Evolutionary conservation across 2,797 vertebrate species (phyloP).

Genomic region (Chrosomus eos): DNA sequence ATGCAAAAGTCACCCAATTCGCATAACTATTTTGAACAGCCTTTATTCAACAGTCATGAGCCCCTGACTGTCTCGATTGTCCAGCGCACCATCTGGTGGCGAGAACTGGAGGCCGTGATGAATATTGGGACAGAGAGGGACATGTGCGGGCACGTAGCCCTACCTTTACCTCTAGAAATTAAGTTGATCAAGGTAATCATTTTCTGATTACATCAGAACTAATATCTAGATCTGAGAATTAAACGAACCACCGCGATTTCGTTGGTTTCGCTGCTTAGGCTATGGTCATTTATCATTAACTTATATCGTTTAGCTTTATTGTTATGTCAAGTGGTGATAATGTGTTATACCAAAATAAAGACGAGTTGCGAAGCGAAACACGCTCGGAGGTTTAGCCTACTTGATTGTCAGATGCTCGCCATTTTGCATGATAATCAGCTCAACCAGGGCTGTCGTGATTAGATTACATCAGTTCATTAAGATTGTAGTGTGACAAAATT

Average conservation of each 20-base stretch:
- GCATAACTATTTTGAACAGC: neutral
- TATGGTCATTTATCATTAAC: neutral
- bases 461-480: slow-evolving; percentile 26
- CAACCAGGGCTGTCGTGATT: slow-evolving; percentile 5
- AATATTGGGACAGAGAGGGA: neutral
- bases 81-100: slow-evolving; percentile 13
- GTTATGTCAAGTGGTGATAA: neutral
- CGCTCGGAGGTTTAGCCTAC: neutral
- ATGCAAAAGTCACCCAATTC: neutral
- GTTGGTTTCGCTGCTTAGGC: slow-evolving; percentile 19
- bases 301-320: neutral
- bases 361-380: slow-evolving; percentile 7
- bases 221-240: neutral
- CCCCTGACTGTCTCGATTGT: neutral
- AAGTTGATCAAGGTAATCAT: neutral
- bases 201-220: slow-evolving; percentile 23
- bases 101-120: neutral
- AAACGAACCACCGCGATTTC: neutral
- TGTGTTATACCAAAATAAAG: slow-evolving; percentile 9
- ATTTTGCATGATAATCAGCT: slow-evolving; percentile 13
- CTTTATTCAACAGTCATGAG: neutral
- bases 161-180: neutral
- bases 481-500: slow-evolving; percentile 8
- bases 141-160: slow-evolving; percentile 23
- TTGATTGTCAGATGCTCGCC: neutral